Evolutionary conservation across 2,797 vertebrate genomes (phyloP).

Genomic region (Lutjanus campechanus): DNA sequence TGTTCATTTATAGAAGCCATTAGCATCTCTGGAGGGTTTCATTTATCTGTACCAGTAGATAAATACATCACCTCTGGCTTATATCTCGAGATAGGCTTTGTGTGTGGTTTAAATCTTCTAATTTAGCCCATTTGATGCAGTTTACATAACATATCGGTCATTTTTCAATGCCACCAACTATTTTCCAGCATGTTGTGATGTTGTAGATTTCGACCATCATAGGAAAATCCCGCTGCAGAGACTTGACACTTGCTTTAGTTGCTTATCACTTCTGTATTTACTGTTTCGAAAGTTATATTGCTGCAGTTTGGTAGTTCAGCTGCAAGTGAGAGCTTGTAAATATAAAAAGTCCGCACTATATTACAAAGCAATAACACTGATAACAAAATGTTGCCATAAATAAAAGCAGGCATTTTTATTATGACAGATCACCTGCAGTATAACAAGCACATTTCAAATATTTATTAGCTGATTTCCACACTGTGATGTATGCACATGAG

Average conservation of each 20-base stretch:
- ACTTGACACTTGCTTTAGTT: not conserved
- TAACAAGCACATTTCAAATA: not conserved
- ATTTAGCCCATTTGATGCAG: not conserved
- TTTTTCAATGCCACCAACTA: not conserved
- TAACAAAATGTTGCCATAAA: slow-evolving; percentile 5
- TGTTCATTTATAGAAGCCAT: not conserved
- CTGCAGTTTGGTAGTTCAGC: slow-evolving; percentile 7
- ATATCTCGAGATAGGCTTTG: not conserved
- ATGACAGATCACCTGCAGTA: slow-evolving; percentile 1
- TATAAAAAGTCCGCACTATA: not conserved
- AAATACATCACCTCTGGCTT: no score
- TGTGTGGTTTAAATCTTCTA: slow-evolving; percentile 1
- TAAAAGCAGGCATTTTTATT: not conserved
- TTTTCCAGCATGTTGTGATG: not conserved
- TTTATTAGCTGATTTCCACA: not conserved
- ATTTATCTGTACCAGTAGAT: not conserved
- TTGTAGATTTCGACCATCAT: not conserved
- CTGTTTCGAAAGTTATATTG: slow-evolving; percentile 6
- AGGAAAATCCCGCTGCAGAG: slow-evolving; percentile 6
- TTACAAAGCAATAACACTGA: not conserved
- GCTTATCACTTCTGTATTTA: not conserved
- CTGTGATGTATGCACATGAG: not conserved
- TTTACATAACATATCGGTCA: not conserved
- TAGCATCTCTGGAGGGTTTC: not conserved
- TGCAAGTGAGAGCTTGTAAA: slow-evolving; percentile 4